Conservation (phyloP, 2,888 invertebrate species). For the Drosophila meridionalis region DNA sequence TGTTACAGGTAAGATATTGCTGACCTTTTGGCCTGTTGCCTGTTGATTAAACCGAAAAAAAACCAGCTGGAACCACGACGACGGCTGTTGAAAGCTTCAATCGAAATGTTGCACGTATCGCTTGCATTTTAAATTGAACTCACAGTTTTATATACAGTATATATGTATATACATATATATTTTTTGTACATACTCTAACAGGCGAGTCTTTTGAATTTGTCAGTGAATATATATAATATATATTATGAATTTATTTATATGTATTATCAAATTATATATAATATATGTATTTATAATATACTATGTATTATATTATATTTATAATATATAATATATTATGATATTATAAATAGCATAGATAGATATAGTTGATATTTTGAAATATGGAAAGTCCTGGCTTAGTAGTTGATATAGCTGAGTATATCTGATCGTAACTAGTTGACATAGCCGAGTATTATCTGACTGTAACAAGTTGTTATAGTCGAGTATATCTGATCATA, state of each 20-base stretch:
- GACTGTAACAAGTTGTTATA: too few relatives aligned
- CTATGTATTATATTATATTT: too few relatives aligned
- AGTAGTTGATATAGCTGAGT: background rate
- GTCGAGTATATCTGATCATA: background rate
- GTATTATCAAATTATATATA: too few relatives aligned
- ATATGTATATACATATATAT: background rate
- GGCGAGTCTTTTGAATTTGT: background rate
- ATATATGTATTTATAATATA: too few relatives aligned
- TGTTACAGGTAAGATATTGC: conserved; percentile 22
- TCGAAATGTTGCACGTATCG: conserved; percentile 46
- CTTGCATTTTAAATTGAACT: conserved; percentile 67
- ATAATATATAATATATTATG: too few relatives aligned
- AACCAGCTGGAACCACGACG: conserved; percentile 1
- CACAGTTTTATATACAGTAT: conserved; percentile 26
- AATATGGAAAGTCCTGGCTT: too few relatives aligned
- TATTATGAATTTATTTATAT: background rate
- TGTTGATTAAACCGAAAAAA: conserved; percentile 20
- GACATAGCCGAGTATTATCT: too few relatives aligned
- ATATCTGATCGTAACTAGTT: background rate
- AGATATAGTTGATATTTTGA: background rate
- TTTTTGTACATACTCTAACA: conserved; percentile 1
- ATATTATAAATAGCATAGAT: too few relatives aligned
- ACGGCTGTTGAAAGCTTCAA: conserved; percentile 20
- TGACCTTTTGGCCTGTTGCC: conserved; percentile 36
- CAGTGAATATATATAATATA: background rate